Conservation (phyloP, 2,113 vertebrate genomes). For the Notiomystis cincta region DNA sequence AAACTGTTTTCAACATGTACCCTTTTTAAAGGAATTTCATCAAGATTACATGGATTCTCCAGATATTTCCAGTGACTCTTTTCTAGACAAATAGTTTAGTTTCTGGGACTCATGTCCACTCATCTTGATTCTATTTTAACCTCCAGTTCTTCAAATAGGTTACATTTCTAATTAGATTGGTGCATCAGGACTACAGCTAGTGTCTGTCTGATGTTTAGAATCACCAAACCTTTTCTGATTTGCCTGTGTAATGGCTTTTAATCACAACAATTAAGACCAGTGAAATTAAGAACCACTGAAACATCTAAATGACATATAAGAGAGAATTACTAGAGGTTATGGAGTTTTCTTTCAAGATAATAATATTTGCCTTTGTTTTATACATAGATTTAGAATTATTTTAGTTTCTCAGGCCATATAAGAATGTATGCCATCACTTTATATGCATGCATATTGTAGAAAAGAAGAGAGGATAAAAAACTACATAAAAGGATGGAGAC, state of each 20-base stretch:
- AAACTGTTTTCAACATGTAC: background rate
- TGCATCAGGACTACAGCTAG: background rate
- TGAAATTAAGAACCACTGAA: conserved; percentile 19
- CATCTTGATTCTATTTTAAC: background rate
- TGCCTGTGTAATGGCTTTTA: background rate
- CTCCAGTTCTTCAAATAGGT: conserved; percentile 13
- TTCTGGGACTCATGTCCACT: background rate
- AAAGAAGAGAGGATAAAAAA: background rate
- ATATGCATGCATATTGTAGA: background rate
- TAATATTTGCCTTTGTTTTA: background rate
- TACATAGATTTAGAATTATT: background rate
- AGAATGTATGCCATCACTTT: background rate
- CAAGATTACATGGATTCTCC: background rate
- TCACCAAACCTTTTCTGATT: background rate
- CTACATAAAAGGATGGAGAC: background rate
- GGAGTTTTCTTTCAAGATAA: accelerated
- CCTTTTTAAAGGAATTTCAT: background rate
- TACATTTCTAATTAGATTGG: conserved; percentile 40
- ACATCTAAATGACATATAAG: background rate
- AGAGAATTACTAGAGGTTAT: background rate
- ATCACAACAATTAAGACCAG: background rate
- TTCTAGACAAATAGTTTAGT: background rate
- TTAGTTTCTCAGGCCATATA: background rate
- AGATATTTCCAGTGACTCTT: background rate
- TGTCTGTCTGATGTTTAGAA: background rate